Percentiles rank a stretch among this genome's conserved stretches.
These are phyloP conservation scores for Shinisaurus crocodilurus DNA, from an alignment of 2,113 vertebrate species.

Conservation along the genomic window DNA sequence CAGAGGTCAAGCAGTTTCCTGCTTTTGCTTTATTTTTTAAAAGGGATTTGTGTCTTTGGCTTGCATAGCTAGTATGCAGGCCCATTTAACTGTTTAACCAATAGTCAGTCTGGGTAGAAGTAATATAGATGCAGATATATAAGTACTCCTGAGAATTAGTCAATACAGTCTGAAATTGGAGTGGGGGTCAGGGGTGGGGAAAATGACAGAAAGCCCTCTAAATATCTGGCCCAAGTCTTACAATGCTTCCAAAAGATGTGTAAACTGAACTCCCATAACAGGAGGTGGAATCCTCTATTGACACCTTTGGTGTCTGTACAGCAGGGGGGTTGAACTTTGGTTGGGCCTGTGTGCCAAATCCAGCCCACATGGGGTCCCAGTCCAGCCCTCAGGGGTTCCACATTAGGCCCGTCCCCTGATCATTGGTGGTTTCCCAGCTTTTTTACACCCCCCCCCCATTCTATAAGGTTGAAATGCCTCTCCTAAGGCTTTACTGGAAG, in stretches of 20 bases:
- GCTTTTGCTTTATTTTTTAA: neutral
- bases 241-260: neutral
- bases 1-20: neutral
- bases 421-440: too few relatives aligned
- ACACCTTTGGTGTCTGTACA: neutral
- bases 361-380: too few relatives aligned
- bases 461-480: too few relatives aligned
- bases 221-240: neutral
- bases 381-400: too few relatives aligned
- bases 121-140: too few relatives aligned
- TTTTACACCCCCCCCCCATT: too few relatives aligned
- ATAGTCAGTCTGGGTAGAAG: neutral
- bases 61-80: too few relatives aligned
- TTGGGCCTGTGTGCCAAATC: too few relatives aligned
- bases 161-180: neutral
- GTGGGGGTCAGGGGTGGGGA: neutral
- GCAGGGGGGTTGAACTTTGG: too few relatives aligned
- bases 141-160: neutral
- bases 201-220: neutral
- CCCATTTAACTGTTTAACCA: neutral
- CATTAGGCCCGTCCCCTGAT: too few relatives aligned
- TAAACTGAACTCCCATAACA: too few relatives aligned
- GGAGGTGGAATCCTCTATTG: neutral
- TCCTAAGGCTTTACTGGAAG: too few relatives aligned
- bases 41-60: neutral